Conservation (phyloP, 2,888 invertebrate genomes). For the Apamea epomidion region DNA sequence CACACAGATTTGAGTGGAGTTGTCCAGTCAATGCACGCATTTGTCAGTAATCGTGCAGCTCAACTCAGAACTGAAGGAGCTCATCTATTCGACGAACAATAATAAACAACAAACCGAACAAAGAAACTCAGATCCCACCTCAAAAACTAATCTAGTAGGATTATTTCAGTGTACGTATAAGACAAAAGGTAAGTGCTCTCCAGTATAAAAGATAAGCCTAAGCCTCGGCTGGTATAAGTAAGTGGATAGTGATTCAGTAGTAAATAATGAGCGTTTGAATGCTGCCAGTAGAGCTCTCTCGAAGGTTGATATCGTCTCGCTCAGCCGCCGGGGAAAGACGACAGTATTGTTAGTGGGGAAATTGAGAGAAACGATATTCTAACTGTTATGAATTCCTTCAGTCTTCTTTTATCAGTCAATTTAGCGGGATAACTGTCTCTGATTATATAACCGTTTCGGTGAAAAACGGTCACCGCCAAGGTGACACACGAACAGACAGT, state of each 20-base stretch:
- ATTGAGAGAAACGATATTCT: slow-evolving; percentile 60
- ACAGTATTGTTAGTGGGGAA: slow-evolving; percentile 50
- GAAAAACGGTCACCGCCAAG: not conserved
- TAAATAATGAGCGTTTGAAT: slow-evolving; percentile 67
- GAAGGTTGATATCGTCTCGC: slow-evolving; percentile 60
- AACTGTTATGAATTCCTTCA: not conserved
- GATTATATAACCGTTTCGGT: not conserved
- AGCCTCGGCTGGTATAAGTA: slow-evolving; percentile 40
- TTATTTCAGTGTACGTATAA: slow-evolving; percentile 6
- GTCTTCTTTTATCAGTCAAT: not conserved
- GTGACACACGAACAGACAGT: no score
- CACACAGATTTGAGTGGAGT: not conserved
- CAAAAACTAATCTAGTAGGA: slow-evolving; percentile 5
- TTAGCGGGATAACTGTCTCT: no score
- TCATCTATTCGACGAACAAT: not conserved
- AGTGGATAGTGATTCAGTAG: slow-evolving; percentile 54
- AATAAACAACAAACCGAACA: not conserved
- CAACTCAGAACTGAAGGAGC: not conserved
- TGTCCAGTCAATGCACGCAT: not conserved
- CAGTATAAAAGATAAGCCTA: slow-evolving; percentile 44
- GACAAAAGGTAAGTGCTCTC: slow-evolving; percentile 24
- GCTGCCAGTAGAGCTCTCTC: slow-evolving; percentile 46
- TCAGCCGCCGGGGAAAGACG: slow-evolving; percentile 60
- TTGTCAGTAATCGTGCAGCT: not conserved
- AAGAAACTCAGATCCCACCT: not conserved